Evolutionary conservation across 2,113 vertebrate genomes (phyloP), one percentile per base, ranked within the genome.

Genomic region (Cryptotis parvus): DNA sequence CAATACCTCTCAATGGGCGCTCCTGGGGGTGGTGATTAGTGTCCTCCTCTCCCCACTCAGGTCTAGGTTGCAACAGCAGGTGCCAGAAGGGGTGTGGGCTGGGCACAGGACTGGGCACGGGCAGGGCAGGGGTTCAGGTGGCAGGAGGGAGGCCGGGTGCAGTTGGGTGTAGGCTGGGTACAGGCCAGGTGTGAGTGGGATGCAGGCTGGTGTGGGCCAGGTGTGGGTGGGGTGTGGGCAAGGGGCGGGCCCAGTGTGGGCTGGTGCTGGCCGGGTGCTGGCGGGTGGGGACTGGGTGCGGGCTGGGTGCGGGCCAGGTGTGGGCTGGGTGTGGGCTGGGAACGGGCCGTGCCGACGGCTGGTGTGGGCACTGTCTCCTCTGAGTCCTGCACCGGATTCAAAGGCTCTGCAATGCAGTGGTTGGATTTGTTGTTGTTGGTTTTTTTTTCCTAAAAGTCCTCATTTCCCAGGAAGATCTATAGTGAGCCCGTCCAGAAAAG

Each of bases 371-470:
- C 55, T 20, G 20, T 58, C 55, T 58, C 55, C 63, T 22, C 63
- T 10, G 63, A 20, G 22, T 58, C 74, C 58, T 27, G 72, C 69
- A 20, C 68, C 41, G 26, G 4, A 41, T 76, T 69, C 86, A 35
- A 76, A 93, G 10, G 66, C 94, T 94, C 97, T 97, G 97, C 97
- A 97, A 93, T 97, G 97, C 97, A 96, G 97, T 95, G 90, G 82
- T 95, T 15, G 20, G 26, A 16, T 72, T 91, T 75, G 63, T 65
- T 61, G 9, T 35, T 37, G 27, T 10, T 90, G 45, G 66, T 69
- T 87, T 92, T 84, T 80, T 80, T 80, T 18, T 3, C 87, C 69
- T 86, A 41, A 85, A 95, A 95, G 85, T 90, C 79, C 84, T 96
- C 87, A 69, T 93, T 90, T 96, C 73, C 91, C 68, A 41, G 75